Conservation (phyloP, 2,113 vertebrate species). For the Pantherophis guttatus region DNA sequence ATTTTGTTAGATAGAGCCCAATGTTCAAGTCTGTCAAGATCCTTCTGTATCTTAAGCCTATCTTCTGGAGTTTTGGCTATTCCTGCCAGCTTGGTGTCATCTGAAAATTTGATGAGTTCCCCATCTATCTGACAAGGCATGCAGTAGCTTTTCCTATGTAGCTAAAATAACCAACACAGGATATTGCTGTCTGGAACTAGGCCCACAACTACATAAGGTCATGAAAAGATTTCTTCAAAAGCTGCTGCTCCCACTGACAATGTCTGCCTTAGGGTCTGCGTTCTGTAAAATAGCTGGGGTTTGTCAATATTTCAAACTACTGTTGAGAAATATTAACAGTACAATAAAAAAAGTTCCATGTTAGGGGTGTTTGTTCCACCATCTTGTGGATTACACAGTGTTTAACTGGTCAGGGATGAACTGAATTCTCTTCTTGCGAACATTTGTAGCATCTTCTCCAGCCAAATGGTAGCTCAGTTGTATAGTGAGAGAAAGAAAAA, state of each 20-base stretch:
- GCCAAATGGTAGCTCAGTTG: not conserved
- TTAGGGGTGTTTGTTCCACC: not conserved
- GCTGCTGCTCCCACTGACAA: not conserved
- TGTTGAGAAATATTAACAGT: not conserved
- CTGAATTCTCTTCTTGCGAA: not conserved
- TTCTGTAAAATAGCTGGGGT: not conserved
- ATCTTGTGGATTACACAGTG: not conserved
- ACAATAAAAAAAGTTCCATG: not conserved
- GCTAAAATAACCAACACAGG: not conserved
- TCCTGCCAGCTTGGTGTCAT: too few relatives aligned
- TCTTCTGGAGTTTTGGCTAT: too few relatives aligned
- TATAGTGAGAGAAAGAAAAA: not conserved
- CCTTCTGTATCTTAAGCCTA: too few relatives aligned
- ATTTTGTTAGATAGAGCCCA: too few relatives aligned
- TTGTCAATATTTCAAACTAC: not conserved
- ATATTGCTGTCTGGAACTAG: not conserved
- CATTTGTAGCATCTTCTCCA: not conserved
- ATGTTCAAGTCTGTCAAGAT: too few relatives aligned
- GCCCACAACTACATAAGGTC: not conserved
- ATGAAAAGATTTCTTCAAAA: not conserved
- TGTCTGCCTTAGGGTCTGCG: not conserved
- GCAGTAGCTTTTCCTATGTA: not conserved
- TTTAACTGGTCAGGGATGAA: not conserved
- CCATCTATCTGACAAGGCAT: not conserved
- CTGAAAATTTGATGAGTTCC: too few relatives aligned